These are phyloP conservation scores for Merodon equestris DNA, from an alignment of 2,888 invertebrate genomes.

Conservation along the genomic window DNA sequence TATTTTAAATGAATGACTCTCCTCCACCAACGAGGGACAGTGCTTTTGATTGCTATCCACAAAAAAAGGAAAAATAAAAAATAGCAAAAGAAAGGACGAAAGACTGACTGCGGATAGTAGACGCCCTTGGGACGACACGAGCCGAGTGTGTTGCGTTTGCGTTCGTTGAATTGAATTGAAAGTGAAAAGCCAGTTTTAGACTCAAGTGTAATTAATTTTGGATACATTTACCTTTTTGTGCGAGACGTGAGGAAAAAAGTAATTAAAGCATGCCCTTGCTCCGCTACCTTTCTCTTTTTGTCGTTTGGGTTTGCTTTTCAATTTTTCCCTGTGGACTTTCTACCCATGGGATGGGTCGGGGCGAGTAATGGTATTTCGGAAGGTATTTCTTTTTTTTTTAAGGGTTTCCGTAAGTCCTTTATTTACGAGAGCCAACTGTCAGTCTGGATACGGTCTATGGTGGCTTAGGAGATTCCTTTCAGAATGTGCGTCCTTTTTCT, in stretches of 20 bases:
- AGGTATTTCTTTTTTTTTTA: too few relatives aligned
- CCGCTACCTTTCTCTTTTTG: too few relatives aligned
- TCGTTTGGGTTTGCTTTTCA: neutral
- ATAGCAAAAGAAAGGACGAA: constrained; percentile 8
- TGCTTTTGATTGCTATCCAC: constrained; percentile 44
- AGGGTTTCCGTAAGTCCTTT: too few relatives aligned
- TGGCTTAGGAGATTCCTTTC: too few relatives aligned
- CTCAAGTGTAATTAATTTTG: constrained; percentile 39
- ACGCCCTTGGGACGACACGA: constrained; percentile 14
- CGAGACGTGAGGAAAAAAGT: constrained; percentile 28
- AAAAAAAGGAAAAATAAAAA: constrained; percentile 18
- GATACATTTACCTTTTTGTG: constrained; percentile 28
- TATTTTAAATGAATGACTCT: constrained; percentile 45
- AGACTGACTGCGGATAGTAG: neutral
- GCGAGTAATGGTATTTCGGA: too few relatives aligned
- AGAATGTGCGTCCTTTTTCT: too few relatives aligned
- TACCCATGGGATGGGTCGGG: too few relatives aligned
- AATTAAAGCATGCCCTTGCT: constrained; percentile 22
- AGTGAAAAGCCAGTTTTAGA: constrained; percentile 36
- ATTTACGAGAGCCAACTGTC: too few relatives aligned
- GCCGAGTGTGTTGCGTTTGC: neutral
- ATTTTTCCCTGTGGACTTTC: neutral
- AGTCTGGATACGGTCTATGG: too few relatives aligned
- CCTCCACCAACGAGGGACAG: constrained; percentile 10
- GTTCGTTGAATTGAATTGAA: constrained; percentile 16